Base-by-base conservation (phyloP, 92 coral and sea anemone species). In the Epizoanthus stellaris region DNA sequence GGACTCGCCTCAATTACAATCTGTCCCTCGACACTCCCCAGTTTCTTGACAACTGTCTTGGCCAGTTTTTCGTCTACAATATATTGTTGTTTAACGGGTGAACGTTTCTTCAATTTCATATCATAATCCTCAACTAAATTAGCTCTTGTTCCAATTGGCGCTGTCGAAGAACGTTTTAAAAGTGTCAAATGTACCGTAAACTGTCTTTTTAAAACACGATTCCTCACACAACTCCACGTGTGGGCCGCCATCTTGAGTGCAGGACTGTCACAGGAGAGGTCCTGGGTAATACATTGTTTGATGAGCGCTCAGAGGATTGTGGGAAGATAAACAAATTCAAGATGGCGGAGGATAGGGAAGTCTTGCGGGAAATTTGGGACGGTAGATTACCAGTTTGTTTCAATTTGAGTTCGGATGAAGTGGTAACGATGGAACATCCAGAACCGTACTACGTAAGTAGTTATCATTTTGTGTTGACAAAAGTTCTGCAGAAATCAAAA, bases 331-430 rank as follows among this genome's bases (percentile, higher is more conserved):
- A 20, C 34, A 58, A 30, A 68, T 80, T 65, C 93, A 94, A 90
- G 68, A 97, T 97, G 99, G 99, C 99, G 91, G 99, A 97, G 13
- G 99, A 97, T 76, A 89, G 99, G 76, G 99, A 97, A 76, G 95
- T 97, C 2, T 59, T 97, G 54, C 89, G 99, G 61, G 92, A 91
- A 30, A 91, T 97, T 76, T 97, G 99, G 99, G 99, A 97, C 71
- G 99, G 99, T 23, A 88, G 97, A 72, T 85, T 97, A 34, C 99
- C 99, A 4, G 98, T 97, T 17, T 97, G 99, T 82, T 97, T 97
- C 56, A 97, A 95, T 58, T 87, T 97, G 67, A 97, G 94, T 73
- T 91, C 98, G 52, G 98, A 97, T 58, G 99, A 97, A 61, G 95
- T 97, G 30, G 93, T 95, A 14, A 91, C 95, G 40, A 88, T 97